phyloP scores from a whole-genome alignment of 2,888 invertebrate species.

The Dicranocentrus wangi region DNA sequence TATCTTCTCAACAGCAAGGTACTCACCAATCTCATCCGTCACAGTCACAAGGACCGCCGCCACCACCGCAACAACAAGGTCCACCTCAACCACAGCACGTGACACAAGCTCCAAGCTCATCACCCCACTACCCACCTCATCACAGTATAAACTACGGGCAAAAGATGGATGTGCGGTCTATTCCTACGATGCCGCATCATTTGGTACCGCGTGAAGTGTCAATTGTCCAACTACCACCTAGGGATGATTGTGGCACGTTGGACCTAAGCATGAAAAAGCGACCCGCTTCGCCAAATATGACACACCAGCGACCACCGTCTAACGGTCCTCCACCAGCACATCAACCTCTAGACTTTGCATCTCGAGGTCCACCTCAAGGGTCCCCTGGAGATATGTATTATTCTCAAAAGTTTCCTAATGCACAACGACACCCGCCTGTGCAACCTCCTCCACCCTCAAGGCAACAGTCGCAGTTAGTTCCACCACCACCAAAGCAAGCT shows the following conservation, averaged over 20 bases:
- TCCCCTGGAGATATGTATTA: constrained; percentile 66
- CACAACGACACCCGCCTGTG: constrained; percentile 73
- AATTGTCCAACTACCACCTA: constrained; percentile 73
- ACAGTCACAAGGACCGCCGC: constrained; percentile 25
- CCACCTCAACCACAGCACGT: constrained; percentile 67
- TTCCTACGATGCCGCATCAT: constrained; percentile 66
- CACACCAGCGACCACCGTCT: constrained; percentile 68
- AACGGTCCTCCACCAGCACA: constrained; percentile 73
- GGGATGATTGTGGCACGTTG: constrained; percentile 79
- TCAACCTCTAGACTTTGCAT: constrained; percentile 73
- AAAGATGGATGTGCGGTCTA: constrained; percentile 65
- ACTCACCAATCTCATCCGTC: constrained; percentile 1
- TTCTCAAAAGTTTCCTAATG: constrained; percentile 72
- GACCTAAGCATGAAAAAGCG: constrained; percentile 84
- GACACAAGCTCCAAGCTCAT: constrained; percentile 51
- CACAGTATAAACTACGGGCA: constrained; percentile 64
- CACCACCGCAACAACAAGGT: constrained; percentile 43
- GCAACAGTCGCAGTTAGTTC: constrained; percentile 65
- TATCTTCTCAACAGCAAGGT: not conserved
- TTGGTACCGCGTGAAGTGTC: constrained; percentile 65
- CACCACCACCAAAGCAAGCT: constrained; percentile 74
- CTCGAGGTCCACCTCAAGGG: constrained; percentile 68
- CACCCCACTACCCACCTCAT: constrained; percentile 53
- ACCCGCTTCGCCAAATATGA: constrained; percentile 69
- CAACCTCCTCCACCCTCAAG: constrained; percentile 74